Evolutionary conservation across 1,140 invertebrate species (phyloP).

Genomic region (Bombus superbus): DNA sequence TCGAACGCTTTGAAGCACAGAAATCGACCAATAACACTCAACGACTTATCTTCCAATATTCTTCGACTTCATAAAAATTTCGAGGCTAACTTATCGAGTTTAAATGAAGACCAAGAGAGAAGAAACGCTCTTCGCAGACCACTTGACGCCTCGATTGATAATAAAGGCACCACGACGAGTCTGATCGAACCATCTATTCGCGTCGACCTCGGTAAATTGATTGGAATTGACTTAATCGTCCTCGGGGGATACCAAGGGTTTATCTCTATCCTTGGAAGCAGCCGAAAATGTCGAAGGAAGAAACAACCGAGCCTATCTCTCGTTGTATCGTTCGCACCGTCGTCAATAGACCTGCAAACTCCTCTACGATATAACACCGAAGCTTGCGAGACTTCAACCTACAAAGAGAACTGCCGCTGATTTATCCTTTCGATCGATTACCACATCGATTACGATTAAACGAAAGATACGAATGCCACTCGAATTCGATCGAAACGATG

Average conservation of each 20-base stretch:
- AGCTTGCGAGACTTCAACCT: too few relatives aligned
- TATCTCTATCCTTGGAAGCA: background rate
- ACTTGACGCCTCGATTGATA: background rate
- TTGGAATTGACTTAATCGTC: slow-evolving; percentile 18
- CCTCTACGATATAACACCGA: too few relatives aligned
- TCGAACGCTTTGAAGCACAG: background rate
- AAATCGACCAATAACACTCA: background rate
- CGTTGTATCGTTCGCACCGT: background rate
- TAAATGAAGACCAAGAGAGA: background rate
- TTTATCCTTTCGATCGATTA: too few relatives aligned
- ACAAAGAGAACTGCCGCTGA: too few relatives aligned
- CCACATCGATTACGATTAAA: too few relatives aligned
- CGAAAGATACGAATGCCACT: too few relatives aligned
- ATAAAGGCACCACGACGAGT: background rate
- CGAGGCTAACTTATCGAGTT: background rate
- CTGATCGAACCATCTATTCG: slow-evolving; percentile 5
- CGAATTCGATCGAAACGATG: too few relatives aligned
- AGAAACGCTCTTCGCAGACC: too few relatives aligned
- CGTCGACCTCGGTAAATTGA: slow-evolving; percentile 29
- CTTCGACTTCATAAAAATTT: background rate
- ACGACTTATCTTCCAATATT: background rate
- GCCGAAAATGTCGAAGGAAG: background rate
- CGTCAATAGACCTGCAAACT: background rate
- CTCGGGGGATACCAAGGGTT: background rate
- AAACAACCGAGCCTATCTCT: too few relatives aligned